Conservation (phyloP, 2,888 invertebrate species). For the Oxycera nigricornis region DNA sequence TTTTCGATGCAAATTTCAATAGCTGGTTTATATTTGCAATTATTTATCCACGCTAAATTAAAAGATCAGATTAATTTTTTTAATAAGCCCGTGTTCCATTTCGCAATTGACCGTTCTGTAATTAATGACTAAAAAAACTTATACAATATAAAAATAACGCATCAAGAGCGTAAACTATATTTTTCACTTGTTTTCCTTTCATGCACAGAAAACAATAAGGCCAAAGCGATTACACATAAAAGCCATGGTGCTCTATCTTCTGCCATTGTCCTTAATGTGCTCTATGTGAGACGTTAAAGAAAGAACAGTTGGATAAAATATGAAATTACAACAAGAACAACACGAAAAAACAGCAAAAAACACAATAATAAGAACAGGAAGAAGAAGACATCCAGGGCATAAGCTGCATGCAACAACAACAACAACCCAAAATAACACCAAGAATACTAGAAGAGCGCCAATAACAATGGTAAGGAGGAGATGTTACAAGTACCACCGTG, state of each 20-base stretch:
- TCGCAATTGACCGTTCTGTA: too few species aligned
- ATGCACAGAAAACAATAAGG: constrained; percentile 21
- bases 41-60: too few species aligned
- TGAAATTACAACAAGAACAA: neutral
- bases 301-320: constrained; percentile 3
- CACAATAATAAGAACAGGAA: constrained; percentile 40
- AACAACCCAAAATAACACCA: constrained; percentile 27
- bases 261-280: constrained; percentile 26
- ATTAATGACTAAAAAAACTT: too few species aligned
- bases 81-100: too few species aligned
- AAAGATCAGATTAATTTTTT: too few species aligned
- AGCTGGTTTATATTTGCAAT: too few species aligned
- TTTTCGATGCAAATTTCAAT: too few species aligned
- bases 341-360: neutral
- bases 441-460: neutral
- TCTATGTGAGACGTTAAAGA: neutral
- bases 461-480: neutral
- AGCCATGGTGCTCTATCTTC: constrained; percentile 2
- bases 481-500: neutral
- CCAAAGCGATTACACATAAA: constrained; percentile 17
- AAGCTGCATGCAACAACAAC: neutral
- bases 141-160: constrained; percentile 23
- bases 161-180: constrained; percentile 21
- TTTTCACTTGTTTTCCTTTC: constrained; percentile 5
- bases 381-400: constrained; percentile 25